A percentile compares a stretch with the other conserved stretches of the same genome.
These are phyloP conservation scores for Ceriagrion tenellum DNA, from an alignment of 2,888 invertebrate genomes.

Conservation along the genomic window DNA sequence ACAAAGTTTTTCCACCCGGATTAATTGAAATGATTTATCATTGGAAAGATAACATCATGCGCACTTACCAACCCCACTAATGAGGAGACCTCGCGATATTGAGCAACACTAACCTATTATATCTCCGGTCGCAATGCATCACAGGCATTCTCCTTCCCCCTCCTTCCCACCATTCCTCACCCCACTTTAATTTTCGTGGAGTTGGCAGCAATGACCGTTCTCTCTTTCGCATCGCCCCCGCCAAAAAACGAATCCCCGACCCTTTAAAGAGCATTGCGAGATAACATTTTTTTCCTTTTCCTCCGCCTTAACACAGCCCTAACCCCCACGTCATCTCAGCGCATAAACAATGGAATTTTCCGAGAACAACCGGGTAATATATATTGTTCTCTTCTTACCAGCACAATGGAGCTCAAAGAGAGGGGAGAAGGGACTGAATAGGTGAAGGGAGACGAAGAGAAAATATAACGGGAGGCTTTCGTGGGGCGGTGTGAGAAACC, in stretches of 20 bases:
- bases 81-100: conserved; percentile 15
- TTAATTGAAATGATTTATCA: conserved; percentile 9
- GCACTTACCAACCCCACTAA: not conserved
- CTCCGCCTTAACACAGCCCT: not conserved
- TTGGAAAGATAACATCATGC: conserved; percentile 38
- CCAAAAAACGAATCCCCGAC: not conserved
- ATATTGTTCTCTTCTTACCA: conserved; percentile 1
- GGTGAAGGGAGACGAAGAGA: no score
- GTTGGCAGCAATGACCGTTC: conserved; percentile 35
- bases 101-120: not conserved
- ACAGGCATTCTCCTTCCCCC: not conserved
- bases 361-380: not conserved
- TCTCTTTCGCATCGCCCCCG: conserved; percentile 33
- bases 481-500: no score
- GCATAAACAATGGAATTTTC: conserved; percentile 48
- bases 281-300: not conserved
- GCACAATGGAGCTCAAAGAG: not conserved
- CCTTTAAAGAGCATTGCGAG: not conserved
- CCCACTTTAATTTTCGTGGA: conserved; percentile 25
- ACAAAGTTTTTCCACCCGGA: not conserved
- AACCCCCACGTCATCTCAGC: conserved; percentile 2
- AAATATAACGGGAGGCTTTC: no score
- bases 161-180: not conserved
- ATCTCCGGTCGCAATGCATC: conserved; percentile 36
- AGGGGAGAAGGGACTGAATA: not conserved